These are phyloP conservation scores for Eucidaris tribuloides DNA, from an alignment of 35 echinoderm and acorn worm species.

Conservation along the genomic window DNA sequence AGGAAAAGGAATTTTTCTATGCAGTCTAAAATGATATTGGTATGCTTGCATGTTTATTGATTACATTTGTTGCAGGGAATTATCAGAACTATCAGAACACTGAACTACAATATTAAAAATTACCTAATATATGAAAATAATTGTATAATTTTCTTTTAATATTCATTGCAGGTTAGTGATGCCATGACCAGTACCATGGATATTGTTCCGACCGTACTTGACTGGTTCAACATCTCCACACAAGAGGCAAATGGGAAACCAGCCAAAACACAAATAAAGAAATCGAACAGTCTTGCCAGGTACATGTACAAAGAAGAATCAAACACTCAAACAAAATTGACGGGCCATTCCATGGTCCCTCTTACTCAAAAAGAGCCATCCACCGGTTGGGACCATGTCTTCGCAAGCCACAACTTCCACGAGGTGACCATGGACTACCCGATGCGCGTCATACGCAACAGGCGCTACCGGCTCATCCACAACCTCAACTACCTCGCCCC, in stretches of 20 bases:
- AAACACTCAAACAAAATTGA: no score
- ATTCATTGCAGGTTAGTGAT: slow-evolving; percentile 53
- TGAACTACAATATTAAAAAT: no score
- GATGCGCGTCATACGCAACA: slow-evolving; percentile 74
- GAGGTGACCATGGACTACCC: slow-evolving; percentile 92
- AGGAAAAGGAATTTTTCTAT: no score
- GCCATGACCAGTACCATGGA: slow-evolving; percentile 70
- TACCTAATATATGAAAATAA: no score
- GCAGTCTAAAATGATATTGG: no score
- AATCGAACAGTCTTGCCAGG: no score
- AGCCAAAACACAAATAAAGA: no score
- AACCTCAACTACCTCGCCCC: slow-evolving; percentile 75
- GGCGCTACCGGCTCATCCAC: slow-evolving; percentile 65
- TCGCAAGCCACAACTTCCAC: slow-evolving; percentile 85
- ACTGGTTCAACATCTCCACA: slow-evolving; percentile 78
- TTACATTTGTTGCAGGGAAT: no score
- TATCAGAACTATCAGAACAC: no score
- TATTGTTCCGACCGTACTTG: slow-evolving; percentile 78
- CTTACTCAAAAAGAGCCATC: slow-evolving; percentile 17
- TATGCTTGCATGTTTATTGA: no score
- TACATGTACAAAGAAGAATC: no score
- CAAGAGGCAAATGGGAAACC: slow-evolving; percentile 14
- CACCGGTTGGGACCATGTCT: slow-evolving; percentile 62
- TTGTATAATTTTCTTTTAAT: no score
- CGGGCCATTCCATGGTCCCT: slow-evolving; percentile 68